A percentile compares a stretch with the other conserved stretches of the same genome.
These are phyloP conservation scores for Achlya flavicornis DNA, from an alignment of 2,888 invertebrate species.

Conservation along the genomic window DNA sequence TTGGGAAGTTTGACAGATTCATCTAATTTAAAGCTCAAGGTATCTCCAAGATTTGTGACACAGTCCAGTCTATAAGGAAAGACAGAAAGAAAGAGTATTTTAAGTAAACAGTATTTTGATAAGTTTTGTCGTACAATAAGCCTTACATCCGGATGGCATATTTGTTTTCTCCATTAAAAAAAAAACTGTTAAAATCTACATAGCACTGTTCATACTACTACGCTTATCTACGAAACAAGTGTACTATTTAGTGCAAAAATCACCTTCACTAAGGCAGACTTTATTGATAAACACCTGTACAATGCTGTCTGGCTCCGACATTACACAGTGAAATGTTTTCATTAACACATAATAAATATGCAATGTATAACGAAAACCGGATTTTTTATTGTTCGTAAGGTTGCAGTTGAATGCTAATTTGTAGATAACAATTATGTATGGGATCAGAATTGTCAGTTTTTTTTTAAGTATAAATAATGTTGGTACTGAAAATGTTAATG, in stretches of 20 bases:
- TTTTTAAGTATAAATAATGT: too few relatives aligned
- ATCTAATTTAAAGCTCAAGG: too few relatives aligned
- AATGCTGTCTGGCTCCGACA: constrained; percentile 1
- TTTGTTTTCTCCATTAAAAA: background rate
- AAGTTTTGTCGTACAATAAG: too few relatives aligned
- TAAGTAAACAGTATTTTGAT: too few relatives aligned
- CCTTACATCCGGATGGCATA: background rate
- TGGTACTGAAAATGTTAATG: too few relatives aligned
- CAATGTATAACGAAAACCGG: background rate
- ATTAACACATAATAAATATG: background rate
- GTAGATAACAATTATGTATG: background rate
- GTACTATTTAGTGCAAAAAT: background rate
- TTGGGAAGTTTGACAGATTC: too few relatives aligned
- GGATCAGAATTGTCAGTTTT: background rate
- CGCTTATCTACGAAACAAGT: background rate
- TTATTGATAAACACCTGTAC: constrained; percentile 4
- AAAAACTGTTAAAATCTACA: background rate
- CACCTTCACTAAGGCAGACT: background rate
- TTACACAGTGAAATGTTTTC: background rate
- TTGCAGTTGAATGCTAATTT: background rate
- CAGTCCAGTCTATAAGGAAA: too few relatives aligned
- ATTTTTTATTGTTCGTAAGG: background rate
- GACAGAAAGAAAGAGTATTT: too few relatives aligned
- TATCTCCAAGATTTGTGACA: too few relatives aligned
- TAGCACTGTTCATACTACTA: background rate